Base-by-base conservation (phyloP, 30 jellyfish, hydroid and myxozoan species). In the Turritopsis dohrnii region DNA sequence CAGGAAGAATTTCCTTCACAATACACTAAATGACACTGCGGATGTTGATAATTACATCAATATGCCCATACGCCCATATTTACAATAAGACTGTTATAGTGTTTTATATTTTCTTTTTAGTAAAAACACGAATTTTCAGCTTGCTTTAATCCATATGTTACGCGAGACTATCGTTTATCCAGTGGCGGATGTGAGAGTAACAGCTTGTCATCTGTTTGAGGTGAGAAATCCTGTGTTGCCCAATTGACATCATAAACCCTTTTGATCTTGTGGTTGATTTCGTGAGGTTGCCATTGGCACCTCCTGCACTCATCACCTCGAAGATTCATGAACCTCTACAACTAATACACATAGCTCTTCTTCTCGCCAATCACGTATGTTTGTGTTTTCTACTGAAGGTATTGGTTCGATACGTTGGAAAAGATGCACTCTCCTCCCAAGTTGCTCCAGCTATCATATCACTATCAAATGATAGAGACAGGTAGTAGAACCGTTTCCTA, bases 401-500 rank as follows among this genome's bases (percentile, higher is more conserved):
- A 21, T 71, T 88, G 41, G 96, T 89, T 21, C 74, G 89, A 52
- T 75, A 71, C 60, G 96, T 86, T 23, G 81, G 79, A 22, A 83
- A 86, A 28, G 90, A 82, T 66, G 19, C 84, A 66, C 77, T 93
- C 9, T 66, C 85, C 25, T 83, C 96, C 8, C 98, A 93, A 79
- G 98, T 93, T 65, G 98, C 98, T 21, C 84, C 98, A 22, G 98
- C 98, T 17, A 54, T 93, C 84, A 88, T 93, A 0, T 85, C 98
- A n/a, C 85, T 93, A 52, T 82, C 96, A 16, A 93, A 93, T 75
- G 98, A 93, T 79, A 80, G 94, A 74, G 98, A 93, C 79, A 79
- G 85, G 98, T 93, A 88, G 84, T 95, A 76, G 27, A 24, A 20
- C 16, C 73, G n/a, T n/a, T n/a, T n/a, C n/a, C n/a, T n/a, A n/a